A percentile compares a stretch with the other conserved stretches of the same genome.
Conservation (phyloP, 2,888 invertebrate genomes). For the Xanthorhoe spadicearia region DNA sequence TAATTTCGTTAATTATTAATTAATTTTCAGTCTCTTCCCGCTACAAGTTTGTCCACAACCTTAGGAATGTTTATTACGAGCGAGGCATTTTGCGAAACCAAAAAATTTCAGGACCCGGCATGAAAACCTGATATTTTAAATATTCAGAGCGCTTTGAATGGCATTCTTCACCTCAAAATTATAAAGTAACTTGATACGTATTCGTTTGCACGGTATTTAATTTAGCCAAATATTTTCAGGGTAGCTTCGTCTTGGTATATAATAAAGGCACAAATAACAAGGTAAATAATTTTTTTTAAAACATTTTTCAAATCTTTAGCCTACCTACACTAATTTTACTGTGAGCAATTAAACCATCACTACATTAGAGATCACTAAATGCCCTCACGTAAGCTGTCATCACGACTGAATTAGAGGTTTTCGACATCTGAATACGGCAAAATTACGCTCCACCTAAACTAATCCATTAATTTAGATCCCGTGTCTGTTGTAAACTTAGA, state of each 20-base stretch:
- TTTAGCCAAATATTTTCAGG: neutral
- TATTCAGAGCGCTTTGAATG: slow-evolving; percentile 3
- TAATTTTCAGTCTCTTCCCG: neutral
- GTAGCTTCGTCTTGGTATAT: too few species aligned
- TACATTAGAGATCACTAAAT: neutral
- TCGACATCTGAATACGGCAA: slow-evolving; percentile 26
- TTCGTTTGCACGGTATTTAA: neutral
- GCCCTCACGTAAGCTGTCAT: slow-evolving; percentile 22
- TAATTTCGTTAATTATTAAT: neutral
- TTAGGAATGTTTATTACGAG: slow-evolving; percentile 11
- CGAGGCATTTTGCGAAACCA: slow-evolving; percentile 1
- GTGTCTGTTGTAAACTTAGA: slow-evolving; percentile 20
- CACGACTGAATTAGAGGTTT: slow-evolving; percentile 29
- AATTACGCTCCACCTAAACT: slow-evolving; percentile 29
- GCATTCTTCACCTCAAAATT: neutral
- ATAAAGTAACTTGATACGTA: neutral
- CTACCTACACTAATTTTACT: neutral
- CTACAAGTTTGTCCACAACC: neutral
- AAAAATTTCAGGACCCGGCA: slow-evolving; percentile 4
- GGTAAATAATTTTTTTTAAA: too few species aligned
- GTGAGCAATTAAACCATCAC: neutral
- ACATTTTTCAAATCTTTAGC: too few species aligned
- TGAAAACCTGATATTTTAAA: slow-evolving; percentile 8
- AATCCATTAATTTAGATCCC: slow-evolving; percentile 43
- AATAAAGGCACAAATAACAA: too few species aligned